Conservation (phyloP, 2,113 vertebrate genomes). For the Rynchops niger region DNA sequence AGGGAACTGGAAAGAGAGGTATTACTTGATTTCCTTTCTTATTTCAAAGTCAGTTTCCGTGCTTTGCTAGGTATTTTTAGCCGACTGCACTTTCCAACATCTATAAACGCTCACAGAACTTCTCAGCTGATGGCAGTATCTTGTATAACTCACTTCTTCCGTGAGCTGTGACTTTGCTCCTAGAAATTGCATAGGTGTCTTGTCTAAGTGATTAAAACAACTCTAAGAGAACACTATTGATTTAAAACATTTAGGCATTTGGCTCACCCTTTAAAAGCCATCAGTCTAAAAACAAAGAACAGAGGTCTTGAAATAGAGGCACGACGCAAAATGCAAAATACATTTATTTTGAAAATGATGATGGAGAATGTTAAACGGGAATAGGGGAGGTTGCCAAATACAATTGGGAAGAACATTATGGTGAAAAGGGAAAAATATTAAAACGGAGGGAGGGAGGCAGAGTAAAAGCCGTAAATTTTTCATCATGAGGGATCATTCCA, state of each 20-base stretch:
- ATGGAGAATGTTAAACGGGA: background rate
- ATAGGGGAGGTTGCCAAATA: slow-evolving; percentile 14
- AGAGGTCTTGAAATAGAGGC: background rate
- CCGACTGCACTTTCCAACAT: background rate
- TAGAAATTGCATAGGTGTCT: background rate
- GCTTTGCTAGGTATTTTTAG: background rate
- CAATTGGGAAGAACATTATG: background rate
- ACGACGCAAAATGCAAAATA: background rate
- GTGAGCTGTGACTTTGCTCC: background rate
- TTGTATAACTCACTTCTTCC: background rate
- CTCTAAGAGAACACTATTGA: background rate
- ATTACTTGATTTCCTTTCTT: background rate
- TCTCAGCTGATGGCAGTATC: background rate
- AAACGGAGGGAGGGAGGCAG: background rate
- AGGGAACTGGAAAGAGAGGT: background rate
- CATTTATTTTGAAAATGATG: slow-evolving; percentile 6
- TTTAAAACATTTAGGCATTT: slow-evolving; percentile 11
- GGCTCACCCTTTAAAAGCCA: background rate
- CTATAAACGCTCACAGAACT: background rate
- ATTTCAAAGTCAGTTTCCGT: background rate
- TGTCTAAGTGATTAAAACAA: background rate
- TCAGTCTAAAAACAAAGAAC: background rate
- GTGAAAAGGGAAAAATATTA: background rate
- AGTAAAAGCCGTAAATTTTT: slow-evolving; percentile 27
- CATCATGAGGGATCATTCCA: slow-evolving; percentile 34